Evolutionary conservation across 2,888 invertebrate genomes (phyloP).

Genomic region (Coleophora deauratella): DNA sequence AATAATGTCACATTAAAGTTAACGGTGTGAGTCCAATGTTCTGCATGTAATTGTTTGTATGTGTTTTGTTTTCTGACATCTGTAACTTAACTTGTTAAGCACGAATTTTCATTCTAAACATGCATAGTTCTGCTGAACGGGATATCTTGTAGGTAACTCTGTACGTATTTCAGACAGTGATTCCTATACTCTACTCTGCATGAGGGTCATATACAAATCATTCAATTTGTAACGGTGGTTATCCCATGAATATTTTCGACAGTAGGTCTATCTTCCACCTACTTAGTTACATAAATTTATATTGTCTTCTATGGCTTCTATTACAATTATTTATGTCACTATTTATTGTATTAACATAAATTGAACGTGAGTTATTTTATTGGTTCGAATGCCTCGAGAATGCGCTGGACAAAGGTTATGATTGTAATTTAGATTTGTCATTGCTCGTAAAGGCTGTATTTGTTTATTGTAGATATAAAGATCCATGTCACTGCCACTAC

Average conservation of each 20-base stretch:
- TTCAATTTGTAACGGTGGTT: constrained; percentile 39
- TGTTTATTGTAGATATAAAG: constrained; percentile 39
- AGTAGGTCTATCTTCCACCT: constrained; percentile 15
- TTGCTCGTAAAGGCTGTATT: constrained; percentile 61
- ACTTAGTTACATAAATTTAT: constrained; percentile 56
- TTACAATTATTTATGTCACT: constrained; percentile 65
- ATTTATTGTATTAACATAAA: constrained; percentile 75
- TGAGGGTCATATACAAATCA: constrained; percentile 30
- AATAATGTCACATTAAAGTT: no score
- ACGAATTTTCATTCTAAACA: no score
- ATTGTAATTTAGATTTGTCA: constrained; percentile 67
- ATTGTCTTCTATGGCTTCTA: constrained; percentile 57
- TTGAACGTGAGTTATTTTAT: constrained; percentile 74
- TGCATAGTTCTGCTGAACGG: no score
- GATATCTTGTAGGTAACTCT: no score
- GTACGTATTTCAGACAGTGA: no score
- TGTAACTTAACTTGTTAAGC: no score
- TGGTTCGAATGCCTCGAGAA: constrained; percentile 57
- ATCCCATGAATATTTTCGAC: constrained; percentile 42
- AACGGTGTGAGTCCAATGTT: no score
- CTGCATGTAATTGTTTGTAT: constrained; percentile 2
- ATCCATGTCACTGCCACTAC: no score
- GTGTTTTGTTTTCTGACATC: no score
- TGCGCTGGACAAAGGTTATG: constrained; percentile 62
- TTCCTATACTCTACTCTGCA: no score